Evolutionary conservation across 2,797 vertebrate species (phyloP).

Genomic region (Etheostoma perlongum): DNA sequence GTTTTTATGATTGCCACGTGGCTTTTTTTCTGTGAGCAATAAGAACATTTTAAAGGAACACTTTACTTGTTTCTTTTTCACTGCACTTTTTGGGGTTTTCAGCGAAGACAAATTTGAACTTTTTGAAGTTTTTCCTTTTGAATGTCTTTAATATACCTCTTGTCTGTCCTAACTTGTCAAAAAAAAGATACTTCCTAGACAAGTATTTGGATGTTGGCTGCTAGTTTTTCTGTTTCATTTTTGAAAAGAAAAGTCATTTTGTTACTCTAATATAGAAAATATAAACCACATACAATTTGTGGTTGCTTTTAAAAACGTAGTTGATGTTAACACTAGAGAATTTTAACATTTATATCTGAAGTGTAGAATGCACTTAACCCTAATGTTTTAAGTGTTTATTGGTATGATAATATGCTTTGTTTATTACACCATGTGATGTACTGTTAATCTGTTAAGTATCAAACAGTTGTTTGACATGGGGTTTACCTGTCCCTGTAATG

Average conservation of each 20-base stretch:
- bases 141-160: slow-evolving; percentile 85
- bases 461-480: slow-evolving; percentile 59
- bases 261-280: slow-evolving; percentile 70
- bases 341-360: slow-evolving; percentile 74
- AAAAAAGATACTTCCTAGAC: slow-evolving; percentile 70
- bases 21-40: slow-evolving; percentile 79
- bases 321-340: slow-evolving; percentile 69
- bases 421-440: slow-evolving; percentile 72
- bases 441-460: slow-evolving; percentile 64
- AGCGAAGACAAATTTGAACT: slow-evolving; percentile 67
- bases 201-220: slow-evolving; percentile 83
- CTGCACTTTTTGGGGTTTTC: slow-evolving; percentile 73
- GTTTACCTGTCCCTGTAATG: slow-evolving; percentile 39
- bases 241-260: slow-evolving; percentile 60
- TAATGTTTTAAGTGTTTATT: slow-evolving; percentile 71
- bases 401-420: slow-evolving; percentile 66
- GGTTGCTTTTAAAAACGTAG: slow-evolving; percentile 70
- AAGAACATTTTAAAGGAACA: slow-evolving; percentile 82
- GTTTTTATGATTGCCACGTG: slow-evolving; percentile 54
- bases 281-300: slow-evolving; percentile 65
- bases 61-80: slow-evolving; percentile 66
- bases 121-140: slow-evolving; percentile 69
- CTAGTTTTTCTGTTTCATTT: slow-evolving; percentile 76
- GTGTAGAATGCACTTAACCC: slow-evolving; percentile 68
- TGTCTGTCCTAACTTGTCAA: slow-evolving; percentile 81